Conservation (phyloP, 2,797 vertebrate species). For the Gymnopithys bicolor region DNA sequence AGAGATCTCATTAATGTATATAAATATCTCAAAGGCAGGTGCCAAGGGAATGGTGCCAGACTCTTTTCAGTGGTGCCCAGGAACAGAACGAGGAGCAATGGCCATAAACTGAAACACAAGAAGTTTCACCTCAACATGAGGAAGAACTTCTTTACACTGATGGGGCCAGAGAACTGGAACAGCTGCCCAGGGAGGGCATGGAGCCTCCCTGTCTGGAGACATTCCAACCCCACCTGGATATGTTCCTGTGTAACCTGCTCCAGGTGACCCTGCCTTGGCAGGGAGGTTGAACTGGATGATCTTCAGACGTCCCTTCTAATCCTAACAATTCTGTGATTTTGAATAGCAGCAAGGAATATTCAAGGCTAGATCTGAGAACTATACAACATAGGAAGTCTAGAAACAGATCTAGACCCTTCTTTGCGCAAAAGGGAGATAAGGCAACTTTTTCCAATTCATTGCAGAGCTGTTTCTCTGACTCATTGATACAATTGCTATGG, state of each 20-base stretch:
- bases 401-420: not conserved
- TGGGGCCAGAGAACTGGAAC: not conserved
- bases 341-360: not conserved
- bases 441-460: not conserved
- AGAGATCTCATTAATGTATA: not conserved
- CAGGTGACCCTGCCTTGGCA: not conserved
- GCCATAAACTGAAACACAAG: not conserved
- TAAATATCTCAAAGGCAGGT: not conserved
- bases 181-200: not conserved
- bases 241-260: not conserved
- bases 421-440: not conserved
- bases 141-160: not conserved
- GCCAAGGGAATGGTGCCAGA: not conserved
- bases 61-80: not conserved
- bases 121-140: not conserved
- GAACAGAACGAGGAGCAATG: accelerated
- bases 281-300: not conserved
- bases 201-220: not conserved
- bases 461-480: not conserved
- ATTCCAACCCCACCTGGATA: not conserved
- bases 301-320: not conserved
- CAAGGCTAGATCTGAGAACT: not conserved
- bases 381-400: not conserved
- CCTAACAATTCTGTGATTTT: not conserved
- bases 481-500: not conserved